A percentile compares a stretch with the other conserved stretches of the same genome.
Evolutionary conservation across 2,797 vertebrate species (phyloP).

Genomic region (Apodemus agrarius): DNA sequence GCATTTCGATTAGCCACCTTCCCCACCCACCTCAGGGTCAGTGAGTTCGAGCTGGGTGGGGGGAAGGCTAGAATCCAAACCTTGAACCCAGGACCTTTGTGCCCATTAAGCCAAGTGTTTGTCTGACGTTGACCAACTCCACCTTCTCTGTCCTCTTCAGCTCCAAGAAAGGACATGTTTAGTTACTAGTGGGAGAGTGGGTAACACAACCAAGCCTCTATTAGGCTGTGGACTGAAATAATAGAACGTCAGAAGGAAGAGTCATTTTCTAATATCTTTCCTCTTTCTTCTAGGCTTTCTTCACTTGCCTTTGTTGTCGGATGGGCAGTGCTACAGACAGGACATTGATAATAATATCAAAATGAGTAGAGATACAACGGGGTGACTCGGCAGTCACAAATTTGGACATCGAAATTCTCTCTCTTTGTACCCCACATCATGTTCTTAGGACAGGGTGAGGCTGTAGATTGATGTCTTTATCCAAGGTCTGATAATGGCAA

Average conservation of each 20-base stretch:
- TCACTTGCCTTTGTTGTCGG: not conserved
- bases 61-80: conserved; percentile 63
- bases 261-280: not conserved
- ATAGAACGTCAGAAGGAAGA: not conserved
- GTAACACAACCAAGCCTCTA: not conserved
- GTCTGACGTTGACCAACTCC: not conserved
- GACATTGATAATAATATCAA: not conserved
- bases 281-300: not conserved
- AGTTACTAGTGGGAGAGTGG: accelerated
- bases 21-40: conserved; percentile 68
- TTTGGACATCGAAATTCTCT: not conserved
- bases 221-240: not conserved
- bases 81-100: conserved; percentile 79
- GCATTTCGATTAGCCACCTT: conserved; percentile 9
- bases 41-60: conserved; percentile 22
- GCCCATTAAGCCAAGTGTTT: conserved; percentile 69
- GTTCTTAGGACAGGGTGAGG: not conserved
- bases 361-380: not conserved
- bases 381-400: not conserved
- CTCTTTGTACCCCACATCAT: not conserved
- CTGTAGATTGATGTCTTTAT: not conserved
- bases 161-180: conserved; percentile 48
- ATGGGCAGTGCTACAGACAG: not conserved
- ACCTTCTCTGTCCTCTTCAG: not conserved
- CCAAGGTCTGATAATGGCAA: not conserved